These are phyloP conservation scores for Halichoeres trimaculatus DNA, from an alignment of 2,113 vertebrate genomes.

Conservation along the genomic window DNA sequence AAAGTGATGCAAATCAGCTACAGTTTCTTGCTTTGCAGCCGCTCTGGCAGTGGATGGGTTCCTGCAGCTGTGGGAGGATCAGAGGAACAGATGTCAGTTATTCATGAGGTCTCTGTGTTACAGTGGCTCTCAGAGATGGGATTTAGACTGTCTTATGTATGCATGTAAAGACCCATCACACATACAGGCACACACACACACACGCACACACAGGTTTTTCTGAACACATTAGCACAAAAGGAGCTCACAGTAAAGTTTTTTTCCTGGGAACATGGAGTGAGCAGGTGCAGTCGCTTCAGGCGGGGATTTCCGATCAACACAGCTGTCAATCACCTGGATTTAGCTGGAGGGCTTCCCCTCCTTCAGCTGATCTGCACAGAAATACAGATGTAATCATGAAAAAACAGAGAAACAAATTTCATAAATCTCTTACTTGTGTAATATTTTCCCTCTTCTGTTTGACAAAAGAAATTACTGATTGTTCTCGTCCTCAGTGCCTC, in stretches of 20 bases:
- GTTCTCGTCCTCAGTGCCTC: conserved; percentile 13
- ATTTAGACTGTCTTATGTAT: conserved; percentile 41
- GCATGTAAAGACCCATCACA: conserved; percentile 4
- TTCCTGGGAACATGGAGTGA: conserved; percentile 4
- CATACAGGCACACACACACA: not conserved
- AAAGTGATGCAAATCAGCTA: conserved; percentile 56
- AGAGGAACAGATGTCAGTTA: conserved; percentile 58
- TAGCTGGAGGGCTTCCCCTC: conserved; percentile 14
- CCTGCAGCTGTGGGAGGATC: conserved; percentile 42
- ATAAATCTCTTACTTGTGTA: not conserved
- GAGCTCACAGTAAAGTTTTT: not conserved
- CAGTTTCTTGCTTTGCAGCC: not conserved
- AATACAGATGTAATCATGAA: conserved; percentile 12
- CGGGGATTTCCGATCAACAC: conserved; percentile 30
- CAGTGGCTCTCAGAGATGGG: conserved; percentile 27
- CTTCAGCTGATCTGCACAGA: not conserved
- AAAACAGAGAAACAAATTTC: not conserved
- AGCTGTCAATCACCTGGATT: conserved; percentile 23
- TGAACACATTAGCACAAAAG: not conserved
- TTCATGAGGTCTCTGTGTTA: conserved; percentile 43
- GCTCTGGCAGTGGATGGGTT: conserved; percentile 29
- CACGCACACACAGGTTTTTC: not conserved
- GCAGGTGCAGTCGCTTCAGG: conserved; percentile 27
- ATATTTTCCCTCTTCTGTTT: not conserved
- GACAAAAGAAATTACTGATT: conserved; percentile 11